Evolutionary conservation across 2,113 vertebrate genomes (phyloP).

Genomic region (Odontesthes bonariensis): DNA sequence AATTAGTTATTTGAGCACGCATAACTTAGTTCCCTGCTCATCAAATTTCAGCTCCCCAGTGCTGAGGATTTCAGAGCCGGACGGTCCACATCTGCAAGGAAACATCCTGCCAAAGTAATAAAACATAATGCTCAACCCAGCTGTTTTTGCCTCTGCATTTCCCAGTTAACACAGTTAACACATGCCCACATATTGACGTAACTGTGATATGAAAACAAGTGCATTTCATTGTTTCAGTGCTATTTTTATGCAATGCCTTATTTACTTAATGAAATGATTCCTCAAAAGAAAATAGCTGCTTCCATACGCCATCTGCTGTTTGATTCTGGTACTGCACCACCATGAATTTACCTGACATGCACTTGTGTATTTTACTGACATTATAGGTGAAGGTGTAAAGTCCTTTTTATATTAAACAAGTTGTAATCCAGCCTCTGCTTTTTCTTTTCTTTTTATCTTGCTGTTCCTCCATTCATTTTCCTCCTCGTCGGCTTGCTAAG

Average conservation of each 20-base stretch:
- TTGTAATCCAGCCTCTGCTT: not conserved
- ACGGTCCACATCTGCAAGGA: slow-evolving; percentile 31
- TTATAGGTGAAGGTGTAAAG: not conserved
- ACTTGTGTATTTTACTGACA: not conserved
- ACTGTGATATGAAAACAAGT: not conserved
- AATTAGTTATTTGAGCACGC: slow-evolving; percentile 72
- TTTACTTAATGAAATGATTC: slow-evolving; percentile 29
- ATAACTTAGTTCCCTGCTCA: slow-evolving; percentile 70
- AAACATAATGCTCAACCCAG: not conserved
- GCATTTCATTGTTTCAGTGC: not conserved
- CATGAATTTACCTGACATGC: not conserved
- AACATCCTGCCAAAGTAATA: slow-evolving; percentile 3
- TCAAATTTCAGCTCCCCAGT: slow-evolving; percentile 88
- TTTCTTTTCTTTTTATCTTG: not conserved
- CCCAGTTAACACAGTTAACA: not conserved
- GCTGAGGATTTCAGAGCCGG: slow-evolving; percentile 86
- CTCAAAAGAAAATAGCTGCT: not conserved
- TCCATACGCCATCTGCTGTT: slow-evolving; percentile 70
- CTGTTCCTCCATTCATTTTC: too few species aligned
- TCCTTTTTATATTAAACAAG: slow-evolving; percentile 1
- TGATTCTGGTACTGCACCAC: slow-evolving; percentile 37
- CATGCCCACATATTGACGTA: not conserved
- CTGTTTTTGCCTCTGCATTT: not conserved
- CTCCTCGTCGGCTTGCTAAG: too few species aligned
- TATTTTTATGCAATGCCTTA: slow-evolving; percentile 38